These are phyloP conservation scores for Neocrepidodera transversa DNA, from an alignment of 2,888 invertebrate species.

Conservation along the genomic window DNA sequence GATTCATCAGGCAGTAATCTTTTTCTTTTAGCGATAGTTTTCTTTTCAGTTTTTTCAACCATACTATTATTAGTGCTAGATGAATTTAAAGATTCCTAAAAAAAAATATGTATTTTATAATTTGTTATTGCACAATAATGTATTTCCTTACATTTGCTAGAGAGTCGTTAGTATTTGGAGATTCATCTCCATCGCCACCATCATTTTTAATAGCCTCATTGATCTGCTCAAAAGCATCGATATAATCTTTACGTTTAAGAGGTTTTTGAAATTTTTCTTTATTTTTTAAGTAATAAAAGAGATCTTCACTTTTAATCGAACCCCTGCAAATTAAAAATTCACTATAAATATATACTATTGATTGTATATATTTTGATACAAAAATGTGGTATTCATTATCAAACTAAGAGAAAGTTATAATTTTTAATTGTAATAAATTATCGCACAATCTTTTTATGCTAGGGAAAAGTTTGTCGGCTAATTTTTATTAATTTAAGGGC, in stretches of 20 bases:
- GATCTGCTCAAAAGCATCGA: conserved; percentile 88
- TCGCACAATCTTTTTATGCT: conserved; percentile 63
- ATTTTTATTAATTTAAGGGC: conserved; percentile 56
- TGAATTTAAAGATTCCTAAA: conserved; percentile 29
- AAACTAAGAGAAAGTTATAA: too few relatives aligned
- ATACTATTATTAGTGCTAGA: conserved; percentile 18
- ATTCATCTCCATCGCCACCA: conserved; percentile 52
- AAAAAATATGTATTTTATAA: background rate
- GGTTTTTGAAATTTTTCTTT: conserved; percentile 79
- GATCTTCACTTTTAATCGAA: conserved; percentile 81
- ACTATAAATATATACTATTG: conserved; percentile 21
- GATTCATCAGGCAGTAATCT: conserved; percentile 25
- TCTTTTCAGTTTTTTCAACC: conserved; percentile 24
- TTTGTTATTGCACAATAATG: background rate
- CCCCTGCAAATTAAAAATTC: conserved; percentile 66
- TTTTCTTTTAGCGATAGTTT: conserved; percentile 31
- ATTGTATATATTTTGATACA: too few relatives aligned
- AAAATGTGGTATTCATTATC: too few relatives aligned
- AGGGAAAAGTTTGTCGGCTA: conserved; percentile 62
- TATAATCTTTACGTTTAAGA: conserved; percentile 82
- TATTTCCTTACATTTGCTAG: conserved; percentile 20
- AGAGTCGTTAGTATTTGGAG: conserved; percentile 18
- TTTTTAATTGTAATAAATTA: conserved; percentile 59
- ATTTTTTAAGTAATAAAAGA: conserved; percentile 82
- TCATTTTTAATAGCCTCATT: conserved; percentile 72